phyloP scores from a whole-genome alignment of 2,797 vertebrate species.

The Rhinatrema bivittatum region DNA sequence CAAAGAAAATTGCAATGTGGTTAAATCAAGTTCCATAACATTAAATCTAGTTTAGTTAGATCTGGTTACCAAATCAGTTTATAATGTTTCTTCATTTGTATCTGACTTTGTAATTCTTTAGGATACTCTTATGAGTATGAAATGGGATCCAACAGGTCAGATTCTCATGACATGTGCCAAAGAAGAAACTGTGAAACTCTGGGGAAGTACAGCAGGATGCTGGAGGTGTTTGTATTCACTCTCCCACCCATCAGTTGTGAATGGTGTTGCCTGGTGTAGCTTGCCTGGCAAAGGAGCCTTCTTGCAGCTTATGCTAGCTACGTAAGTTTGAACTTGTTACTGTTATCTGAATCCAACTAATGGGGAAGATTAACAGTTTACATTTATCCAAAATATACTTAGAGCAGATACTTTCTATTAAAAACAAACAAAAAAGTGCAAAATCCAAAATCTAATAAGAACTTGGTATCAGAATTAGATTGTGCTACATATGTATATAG shows the following conservation, averaged over 20 bases:
- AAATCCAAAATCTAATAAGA: no score
- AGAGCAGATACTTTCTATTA: no score
- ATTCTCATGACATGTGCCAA: slow-evolving; percentile 89
- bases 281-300: slow-evolving; percentile 68
- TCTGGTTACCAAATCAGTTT: no score
- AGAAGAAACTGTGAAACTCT: slow-evolving; percentile 87
- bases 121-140: slow-evolving; percentile 81
- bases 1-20: no score
- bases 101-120: slow-evolving; percentile 27
- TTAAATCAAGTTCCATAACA: no score
- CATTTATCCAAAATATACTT: no score
- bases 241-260: slow-evolving; percentile 74
- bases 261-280: slow-evolving; percentile 82
- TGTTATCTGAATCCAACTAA: not conserved
- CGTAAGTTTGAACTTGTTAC: slow-evolving; percentile 52
- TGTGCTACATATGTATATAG: no score
- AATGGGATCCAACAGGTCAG: slow-evolving; percentile 83
- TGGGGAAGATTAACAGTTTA: no score
- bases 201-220: slow-evolving; percentile 62
- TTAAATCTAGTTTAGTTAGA: no score
- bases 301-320: slow-evolving; percentile 74
- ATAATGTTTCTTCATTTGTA: no score
- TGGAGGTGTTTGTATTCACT: slow-evolving; percentile 79
- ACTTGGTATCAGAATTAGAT: no score
- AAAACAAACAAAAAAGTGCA: no score